Conservation (phyloP, 2,888 invertebrate genomes). For the Acronicta aceris region DNA sequence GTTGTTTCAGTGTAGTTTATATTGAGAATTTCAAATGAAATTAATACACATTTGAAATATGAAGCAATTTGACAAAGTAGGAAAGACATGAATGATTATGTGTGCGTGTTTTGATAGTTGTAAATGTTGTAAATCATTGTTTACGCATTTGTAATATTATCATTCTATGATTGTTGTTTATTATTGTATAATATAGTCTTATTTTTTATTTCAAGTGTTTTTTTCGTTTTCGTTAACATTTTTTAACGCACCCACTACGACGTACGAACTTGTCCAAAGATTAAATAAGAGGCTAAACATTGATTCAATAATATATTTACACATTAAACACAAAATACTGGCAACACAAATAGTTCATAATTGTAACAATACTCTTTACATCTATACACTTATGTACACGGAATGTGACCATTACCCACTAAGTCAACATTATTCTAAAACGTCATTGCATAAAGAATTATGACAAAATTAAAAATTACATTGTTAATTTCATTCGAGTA, state of each 20-base stretch:
- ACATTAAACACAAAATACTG: slow-evolving; percentile 47
- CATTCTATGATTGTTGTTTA: slow-evolving; percentile 51
- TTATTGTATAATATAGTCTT: slow-evolving; percentile 47
- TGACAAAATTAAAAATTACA: neutral
- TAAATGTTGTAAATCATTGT: slow-evolving; percentile 27
- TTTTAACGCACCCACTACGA: too few species aligned
- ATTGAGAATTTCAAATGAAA: slow-evolving; percentile 1
- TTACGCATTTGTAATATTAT: slow-evolving; percentile 51
- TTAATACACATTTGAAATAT: slow-evolving; percentile 11
- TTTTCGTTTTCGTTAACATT: too few species aligned
- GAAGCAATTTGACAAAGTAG: slow-evolving; percentile 12
- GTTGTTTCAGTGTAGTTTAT: slow-evolving; percentile 7
- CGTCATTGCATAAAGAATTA: neutral
- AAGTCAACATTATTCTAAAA: neutral
- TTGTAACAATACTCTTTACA: slow-evolving; percentile 17
- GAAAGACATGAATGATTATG: slow-evolving; percentile 5
- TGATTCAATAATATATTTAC: slow-evolving; percentile 34
- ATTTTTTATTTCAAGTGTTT: slow-evolving; percentile 19
- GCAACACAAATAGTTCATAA: slow-evolving; percentile 12
- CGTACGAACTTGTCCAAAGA: neutral
- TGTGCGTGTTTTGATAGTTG: slow-evolving; percentile 20
- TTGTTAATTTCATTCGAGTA: neutral
- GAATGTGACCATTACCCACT: slow-evolving; percentile 28
- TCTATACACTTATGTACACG: slow-evolving; percentile 20
- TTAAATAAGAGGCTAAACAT: slow-evolving; percentile 7